These are phyloP conservation scores for Tragelaphus oryx DNA, from an alignment of 2,797 vertebrate genomes.

Conservation along the genomic window DNA sequence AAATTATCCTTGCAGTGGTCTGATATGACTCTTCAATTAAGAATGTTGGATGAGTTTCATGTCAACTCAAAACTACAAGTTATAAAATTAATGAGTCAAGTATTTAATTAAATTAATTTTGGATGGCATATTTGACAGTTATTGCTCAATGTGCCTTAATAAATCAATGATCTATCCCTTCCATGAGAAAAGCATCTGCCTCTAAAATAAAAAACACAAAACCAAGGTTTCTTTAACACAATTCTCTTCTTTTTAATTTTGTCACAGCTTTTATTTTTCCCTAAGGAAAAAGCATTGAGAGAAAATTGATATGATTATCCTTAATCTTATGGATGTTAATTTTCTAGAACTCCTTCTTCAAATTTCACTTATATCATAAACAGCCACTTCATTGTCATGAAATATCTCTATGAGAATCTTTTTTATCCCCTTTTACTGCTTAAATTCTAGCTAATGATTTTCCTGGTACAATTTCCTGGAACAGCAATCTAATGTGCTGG, in stretches of 20 bases:
- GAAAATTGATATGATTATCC: conserved; percentile 29
- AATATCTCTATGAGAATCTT: neutral
- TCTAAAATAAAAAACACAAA: neutral
- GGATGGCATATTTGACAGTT: neutral
- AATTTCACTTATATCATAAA: conserved; percentile 10
- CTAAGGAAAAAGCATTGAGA: neutral
- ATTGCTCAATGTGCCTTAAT: neutral
- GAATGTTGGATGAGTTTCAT: neutral
- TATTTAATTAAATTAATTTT: conserved; percentile 12
- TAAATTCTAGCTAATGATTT: conserved; percentile 23
- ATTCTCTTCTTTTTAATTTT: neutral
- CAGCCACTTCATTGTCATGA: neutral
- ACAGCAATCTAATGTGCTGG: neutral
- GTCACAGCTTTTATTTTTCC: neutral
- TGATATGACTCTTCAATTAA: neutral
- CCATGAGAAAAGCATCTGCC: neutral
- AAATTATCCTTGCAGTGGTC: neutral
- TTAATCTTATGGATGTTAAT: neutral
- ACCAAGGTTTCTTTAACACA: neutral
- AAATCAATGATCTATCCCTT: neutral
- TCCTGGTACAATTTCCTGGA: neutral
- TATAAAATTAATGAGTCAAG: conserved; percentile 3
- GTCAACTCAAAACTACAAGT: neutral
- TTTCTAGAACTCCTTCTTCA: neutral
- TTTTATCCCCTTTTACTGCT: neutral